Conservation (phyloP, 2,888 invertebrate genomes). For the Chydorus sphaericus region DNA sequence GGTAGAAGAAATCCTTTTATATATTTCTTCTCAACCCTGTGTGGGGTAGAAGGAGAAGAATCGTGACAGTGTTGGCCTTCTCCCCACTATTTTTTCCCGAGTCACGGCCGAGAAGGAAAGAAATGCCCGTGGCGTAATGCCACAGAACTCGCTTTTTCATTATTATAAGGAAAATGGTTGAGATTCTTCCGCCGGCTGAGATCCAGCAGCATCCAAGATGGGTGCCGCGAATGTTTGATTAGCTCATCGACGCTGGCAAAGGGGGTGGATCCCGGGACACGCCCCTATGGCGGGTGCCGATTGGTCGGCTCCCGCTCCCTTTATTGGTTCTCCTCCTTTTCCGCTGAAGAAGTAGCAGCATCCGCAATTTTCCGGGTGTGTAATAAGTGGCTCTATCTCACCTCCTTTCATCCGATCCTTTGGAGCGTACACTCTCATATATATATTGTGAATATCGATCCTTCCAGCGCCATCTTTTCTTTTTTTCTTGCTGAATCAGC, state of each 20-base stretch:
- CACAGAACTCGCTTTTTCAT: no score
- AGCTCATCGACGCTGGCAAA: no score
- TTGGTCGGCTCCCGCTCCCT: conserved; percentile 3
- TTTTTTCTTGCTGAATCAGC: not conserved
- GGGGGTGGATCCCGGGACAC: no score
- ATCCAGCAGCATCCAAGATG: no score
- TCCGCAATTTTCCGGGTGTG: no score
- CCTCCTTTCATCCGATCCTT: conserved; percentile 2
- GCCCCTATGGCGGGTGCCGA: not conserved
- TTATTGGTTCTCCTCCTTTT: no score
- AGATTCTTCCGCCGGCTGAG: no score
- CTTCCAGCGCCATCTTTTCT: not conserved
- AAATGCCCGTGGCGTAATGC: no score
- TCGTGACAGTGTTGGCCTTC: conserved; percentile 3
- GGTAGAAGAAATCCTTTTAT: not conserved
- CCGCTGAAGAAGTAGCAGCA: no score
- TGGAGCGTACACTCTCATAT: not conserved
- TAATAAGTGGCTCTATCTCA: conserved; percentile 6
- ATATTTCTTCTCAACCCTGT: not conserved
- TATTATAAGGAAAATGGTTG: no score
- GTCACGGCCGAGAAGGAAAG: not conserved
- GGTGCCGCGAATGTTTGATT: no score
- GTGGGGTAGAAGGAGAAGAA: not conserved
- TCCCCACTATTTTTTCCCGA: not conserved
- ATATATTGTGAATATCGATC: not conserved